Percentiles rank a stretch among this genome's conserved stretches.
These are phyloP conservation scores for Carcina quercana DNA, from an alignment of 2,888 invertebrate genomes.

Conservation along the genomic window DNA sequence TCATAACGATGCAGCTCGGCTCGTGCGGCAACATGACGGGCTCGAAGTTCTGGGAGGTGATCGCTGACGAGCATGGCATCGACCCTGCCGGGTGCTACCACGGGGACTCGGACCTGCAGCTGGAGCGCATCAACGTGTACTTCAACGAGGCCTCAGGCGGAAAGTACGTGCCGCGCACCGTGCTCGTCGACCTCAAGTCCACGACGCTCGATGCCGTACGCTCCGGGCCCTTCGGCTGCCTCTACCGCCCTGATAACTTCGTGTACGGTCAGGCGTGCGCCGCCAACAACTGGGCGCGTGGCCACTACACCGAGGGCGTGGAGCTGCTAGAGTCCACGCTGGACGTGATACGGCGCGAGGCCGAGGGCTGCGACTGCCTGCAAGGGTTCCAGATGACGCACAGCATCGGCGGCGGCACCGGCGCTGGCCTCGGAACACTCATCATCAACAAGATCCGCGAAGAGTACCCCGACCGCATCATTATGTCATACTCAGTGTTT, in stretches of 20 bases:
- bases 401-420: constrained; percentile 76
- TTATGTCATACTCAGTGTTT: constrained; percentile 87
- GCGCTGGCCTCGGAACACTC: constrained; percentile 74
- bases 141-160: constrained; percentile 80
- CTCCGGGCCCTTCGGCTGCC: constrained; percentile 87
- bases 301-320: constrained; percentile 96
- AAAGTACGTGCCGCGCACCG: constrained; percentile 59
- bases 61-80: constrained; percentile 86
- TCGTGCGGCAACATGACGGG: constrained; percentile 79
- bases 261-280: constrained; percentile 79
- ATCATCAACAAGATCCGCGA: constrained; percentile 90
- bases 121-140: constrained; percentile 85
- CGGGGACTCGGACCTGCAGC: constrained; percentile 83
- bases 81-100: constrained; percentile 80
- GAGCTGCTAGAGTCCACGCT: constrained; percentile 88
- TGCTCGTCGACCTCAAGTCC: constrained; percentile 56
- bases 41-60: constrained; percentile 83
- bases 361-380: constrained; percentile 92
- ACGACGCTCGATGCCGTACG: constrained; percentile 88
- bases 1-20: constrained; percentile 84
- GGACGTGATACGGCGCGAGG: constrained; percentile 88
- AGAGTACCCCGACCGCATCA: constrained; percentile 91
- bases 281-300: constrained; percentile 67
- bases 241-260: constrained; percentile 93
- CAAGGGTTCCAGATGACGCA: constrained; percentile 91